Conservation (phyloP, 2,113 vertebrate species). For the Brachirus orientalis region DNA sequence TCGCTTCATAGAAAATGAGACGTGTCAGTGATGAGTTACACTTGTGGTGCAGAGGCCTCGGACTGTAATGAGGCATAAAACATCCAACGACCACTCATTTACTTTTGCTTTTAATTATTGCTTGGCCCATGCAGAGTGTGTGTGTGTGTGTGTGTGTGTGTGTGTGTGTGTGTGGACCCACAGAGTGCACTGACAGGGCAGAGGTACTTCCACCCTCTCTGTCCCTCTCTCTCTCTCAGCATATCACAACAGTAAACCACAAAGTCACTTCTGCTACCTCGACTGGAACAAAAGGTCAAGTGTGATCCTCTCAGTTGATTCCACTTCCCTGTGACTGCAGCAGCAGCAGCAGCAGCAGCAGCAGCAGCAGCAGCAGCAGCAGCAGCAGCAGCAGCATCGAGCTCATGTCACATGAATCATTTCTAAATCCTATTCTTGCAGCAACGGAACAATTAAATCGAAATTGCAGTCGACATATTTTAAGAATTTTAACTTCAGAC, state of each 20-base stretch:
- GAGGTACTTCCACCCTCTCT: constrained; percentile 64
- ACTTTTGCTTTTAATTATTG: constrained; percentile 75
- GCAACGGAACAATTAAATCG: no score
- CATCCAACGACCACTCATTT: constrained; percentile 74
- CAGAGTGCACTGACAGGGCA: constrained; percentile 73
- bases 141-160: constrained; percentile 9
- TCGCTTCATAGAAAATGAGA: constrained; percentile 66
- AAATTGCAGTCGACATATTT: no score
- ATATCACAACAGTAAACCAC: no score
- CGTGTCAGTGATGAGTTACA: constrained; percentile 71
- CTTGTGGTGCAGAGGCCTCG: constrained; percentile 61
- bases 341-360: no score
- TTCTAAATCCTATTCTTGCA: neutral
- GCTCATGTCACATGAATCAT: neutral
- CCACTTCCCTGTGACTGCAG: constrained; percentile 29
- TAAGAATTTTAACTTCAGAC: no score
- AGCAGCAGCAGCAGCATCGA: no score
- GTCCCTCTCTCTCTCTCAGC: no score
- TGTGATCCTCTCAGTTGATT: constrained; percentile 38
- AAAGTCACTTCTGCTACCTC: constrained; percentile 72
- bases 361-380: no score
- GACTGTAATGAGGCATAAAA: constrained; percentile 72
- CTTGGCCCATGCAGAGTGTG: constrained; percentile 33
- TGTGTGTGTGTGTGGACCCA: constrained; percentile 16
- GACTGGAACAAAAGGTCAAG: constrained; percentile 64